Percentiles rank a stretch among this genome's conserved stretches.
Conservation (phyloP, 2,113 vertebrate species). For the Machaerirhynchus nigripectus region DNA sequence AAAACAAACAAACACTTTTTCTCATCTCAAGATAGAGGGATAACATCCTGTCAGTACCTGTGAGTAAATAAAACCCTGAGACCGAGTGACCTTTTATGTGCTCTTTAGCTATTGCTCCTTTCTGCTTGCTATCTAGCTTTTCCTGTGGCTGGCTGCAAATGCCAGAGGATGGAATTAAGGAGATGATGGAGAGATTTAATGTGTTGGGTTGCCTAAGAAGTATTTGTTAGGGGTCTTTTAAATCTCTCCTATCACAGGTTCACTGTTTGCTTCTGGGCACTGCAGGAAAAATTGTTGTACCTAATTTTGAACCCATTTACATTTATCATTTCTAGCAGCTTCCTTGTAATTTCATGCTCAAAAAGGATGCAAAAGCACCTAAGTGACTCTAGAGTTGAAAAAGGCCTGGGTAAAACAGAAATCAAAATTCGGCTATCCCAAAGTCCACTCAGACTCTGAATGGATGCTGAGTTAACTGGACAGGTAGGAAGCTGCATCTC, state of each 20-base stretch:
- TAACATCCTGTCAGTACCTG: not conserved
- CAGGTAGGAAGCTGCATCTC: not conserved
- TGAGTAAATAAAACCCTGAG: constrained; percentile 33
- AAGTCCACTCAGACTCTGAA: not conserved
- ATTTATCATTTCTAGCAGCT: not conserved
- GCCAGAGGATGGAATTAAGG: not conserved
- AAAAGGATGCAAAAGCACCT: not conserved
- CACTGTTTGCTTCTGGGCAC: not conserved
- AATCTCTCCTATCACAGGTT: not conserved
- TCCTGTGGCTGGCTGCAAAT: not conserved
- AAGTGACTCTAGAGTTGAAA: not conserved
- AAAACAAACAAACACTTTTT: constrained; percentile 13
- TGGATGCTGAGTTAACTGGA: not conserved
- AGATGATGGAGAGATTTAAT: not conserved
- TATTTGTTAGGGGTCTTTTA: not conserved
- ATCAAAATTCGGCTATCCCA: not conserved
- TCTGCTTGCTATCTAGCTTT: constrained; percentile 8
- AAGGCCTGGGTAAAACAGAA: not conserved
- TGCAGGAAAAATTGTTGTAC: not conserved
- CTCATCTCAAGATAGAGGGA: not conserved
- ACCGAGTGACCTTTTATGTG: not conserved
- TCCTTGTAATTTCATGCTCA: not conserved
- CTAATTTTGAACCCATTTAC: not conserved
- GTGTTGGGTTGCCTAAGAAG: not conserved
- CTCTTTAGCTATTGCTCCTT: constrained; percentile 6